These are phyloP conservation scores for Tapirus terrestris DNA, from an alignment of 2,113 vertebrate species.

Conservation along the genomic window DNA sequence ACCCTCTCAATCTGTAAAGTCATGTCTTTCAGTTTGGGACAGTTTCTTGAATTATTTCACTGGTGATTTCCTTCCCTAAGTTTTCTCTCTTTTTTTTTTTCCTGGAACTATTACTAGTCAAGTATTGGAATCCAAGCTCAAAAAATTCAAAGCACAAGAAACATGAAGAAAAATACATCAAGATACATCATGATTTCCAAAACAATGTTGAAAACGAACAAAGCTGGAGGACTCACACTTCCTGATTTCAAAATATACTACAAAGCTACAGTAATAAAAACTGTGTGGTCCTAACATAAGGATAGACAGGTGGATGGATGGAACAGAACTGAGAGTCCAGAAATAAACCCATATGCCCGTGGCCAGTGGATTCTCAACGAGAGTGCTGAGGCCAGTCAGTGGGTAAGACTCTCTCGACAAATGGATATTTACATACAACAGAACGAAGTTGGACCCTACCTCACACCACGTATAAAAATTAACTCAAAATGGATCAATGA, in stretches of 20 bases:
- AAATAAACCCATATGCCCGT: rapidly evolving
- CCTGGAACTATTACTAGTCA: neutral
- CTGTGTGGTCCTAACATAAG: neutral
- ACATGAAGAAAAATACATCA: neutral
- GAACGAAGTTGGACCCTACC: neutral
- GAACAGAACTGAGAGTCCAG: neutral
- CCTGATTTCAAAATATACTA: neutral
- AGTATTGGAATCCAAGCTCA: neutral
- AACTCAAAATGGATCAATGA: neutral
- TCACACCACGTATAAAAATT: neutral
- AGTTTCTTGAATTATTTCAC: neutral
- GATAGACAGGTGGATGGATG: neutral
- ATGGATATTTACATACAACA: neutral
- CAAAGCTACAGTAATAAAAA: neutral
- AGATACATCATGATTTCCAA: neutral
- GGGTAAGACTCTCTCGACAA: neutral
- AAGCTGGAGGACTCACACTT: neutral
- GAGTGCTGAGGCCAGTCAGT: neutral
- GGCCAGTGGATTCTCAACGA: neutral
- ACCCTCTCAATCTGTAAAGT: neutral
- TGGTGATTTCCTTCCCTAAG: neutral
- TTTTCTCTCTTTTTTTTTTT: neutral
- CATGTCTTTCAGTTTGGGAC: neutral
- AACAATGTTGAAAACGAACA: neutral
- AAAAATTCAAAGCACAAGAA: neutral